Base-by-base conservation (phyloP, 1,140 invertebrate species). In the Saccostrea cuccullata region DNA sequence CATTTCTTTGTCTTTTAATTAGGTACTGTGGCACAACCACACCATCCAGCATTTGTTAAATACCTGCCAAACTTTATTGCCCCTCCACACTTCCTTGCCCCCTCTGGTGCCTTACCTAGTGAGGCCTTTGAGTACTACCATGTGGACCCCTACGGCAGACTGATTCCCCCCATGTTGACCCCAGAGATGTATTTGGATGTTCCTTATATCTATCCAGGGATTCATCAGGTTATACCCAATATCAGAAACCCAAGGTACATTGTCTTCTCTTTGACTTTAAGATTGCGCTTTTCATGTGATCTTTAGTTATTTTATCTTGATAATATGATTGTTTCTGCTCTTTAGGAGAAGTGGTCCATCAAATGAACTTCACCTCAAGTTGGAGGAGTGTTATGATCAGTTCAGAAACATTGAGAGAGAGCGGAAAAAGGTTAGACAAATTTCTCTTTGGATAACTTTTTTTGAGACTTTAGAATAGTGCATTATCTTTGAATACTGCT, bases 381-480 rank as follows among this genome's bases (percentile, higher is more conserved):
- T 98, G 9, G 97, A 98, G 92, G 96, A 97, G 86, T 97, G 97
- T 90, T 97, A 97, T 92, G 97, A 97, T 86, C 97, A 98, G 92
- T 98, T 97, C 94, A 96, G 97, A 88, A 96, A 97, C 90, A 93
- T 98, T 55, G 97, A 98, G 92, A 97, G 97, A 86, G 97, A 98
- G 93, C 95, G 97, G 5, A 98, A 98, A 93, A 97, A 97, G 93
- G 95, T 95, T 91, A 55, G 23, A 64, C 1, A 47, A 47, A 47
- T 47, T 47, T 47, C 1, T 9, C 0, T 6, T 47, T 47, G 47
- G 6, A 0, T 8, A 6, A 47, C 47, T 47, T 2, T 47, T 47
- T 47, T 9, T 47, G 47, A 47, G 47, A 47, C 47, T 47, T 47
- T 47, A 2, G 6, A 47, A 6, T 0, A 47, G 47, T 47, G 47